A percentile compares a stretch with the other conserved stretches of the same genome.
Evolutionary conservation across 92 coral and sea anemone species (phyloP).

Genomic region (Muricea muricata): DNA sequence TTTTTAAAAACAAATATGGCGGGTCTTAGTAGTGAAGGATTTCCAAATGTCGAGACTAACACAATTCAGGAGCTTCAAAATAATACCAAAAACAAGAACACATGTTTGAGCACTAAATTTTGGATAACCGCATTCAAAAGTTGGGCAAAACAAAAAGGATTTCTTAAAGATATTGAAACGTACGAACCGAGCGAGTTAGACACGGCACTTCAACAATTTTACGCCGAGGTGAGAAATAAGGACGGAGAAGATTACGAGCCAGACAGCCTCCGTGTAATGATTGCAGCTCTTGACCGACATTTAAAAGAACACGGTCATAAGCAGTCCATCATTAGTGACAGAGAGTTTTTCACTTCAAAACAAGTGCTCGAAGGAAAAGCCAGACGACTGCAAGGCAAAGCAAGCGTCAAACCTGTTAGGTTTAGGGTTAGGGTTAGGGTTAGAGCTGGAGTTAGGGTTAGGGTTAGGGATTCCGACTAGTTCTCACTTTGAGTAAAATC

Average conservation of each 20-base stretch:
- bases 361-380: conserved; percentile 52
- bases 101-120: conserved; percentile 43
- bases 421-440: too few species aligned
- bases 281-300: conserved; percentile 35
- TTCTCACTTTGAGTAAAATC: too few species aligned
- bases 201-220: conserved; percentile 50
- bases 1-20: not conserved
- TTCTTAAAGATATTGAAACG: conserved; percentile 36
- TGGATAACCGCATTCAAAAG: conserved; percentile 45
- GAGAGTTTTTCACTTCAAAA: conserved; percentile 56
- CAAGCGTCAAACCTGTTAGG: conserved; percentile 48
- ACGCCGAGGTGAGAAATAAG: conserved; percentile 46
- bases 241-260: conserved; percentile 49
- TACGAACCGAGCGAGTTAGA: conserved; percentile 55
- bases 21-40: conserved; percentile 17
- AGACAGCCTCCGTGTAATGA: conserved; percentile 18
- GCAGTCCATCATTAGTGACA: conserved; percentile 48
- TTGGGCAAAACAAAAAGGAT: conserved; percentile 44
- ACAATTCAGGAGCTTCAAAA: conserved; percentile 32
- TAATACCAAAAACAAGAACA: conserved; percentile 42
- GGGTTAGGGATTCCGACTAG: too few species aligned
- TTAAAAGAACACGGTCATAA: conserved; percentile 27
- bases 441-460: too few species aligned
- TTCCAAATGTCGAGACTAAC: conserved; percentile 10
- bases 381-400: conserved; percentile 4